Conservation (phyloP, 2,113 vertebrate genomes). For the Podilymbus podiceps region DNA sequence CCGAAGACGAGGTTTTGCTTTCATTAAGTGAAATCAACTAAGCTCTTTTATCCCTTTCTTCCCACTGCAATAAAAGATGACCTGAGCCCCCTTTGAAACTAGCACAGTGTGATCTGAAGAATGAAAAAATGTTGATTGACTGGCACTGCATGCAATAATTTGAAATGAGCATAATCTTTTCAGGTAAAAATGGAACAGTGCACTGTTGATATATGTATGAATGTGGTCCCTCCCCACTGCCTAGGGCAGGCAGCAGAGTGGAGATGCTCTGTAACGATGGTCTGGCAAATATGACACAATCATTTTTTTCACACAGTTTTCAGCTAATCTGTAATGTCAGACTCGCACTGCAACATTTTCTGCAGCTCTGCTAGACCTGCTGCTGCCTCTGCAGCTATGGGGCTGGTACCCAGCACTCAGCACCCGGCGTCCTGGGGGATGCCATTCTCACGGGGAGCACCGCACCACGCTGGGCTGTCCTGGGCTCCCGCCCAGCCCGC, state of each 20-base stretch:
- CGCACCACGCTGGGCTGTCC: neutral
- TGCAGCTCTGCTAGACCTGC: neutral
- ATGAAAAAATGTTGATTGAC: constrained; percentile 25
- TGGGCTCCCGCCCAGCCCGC: neutral
- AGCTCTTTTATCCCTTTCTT: constrained; percentile 14
- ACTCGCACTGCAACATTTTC: neutral
- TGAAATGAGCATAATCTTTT: constrained; percentile 40
- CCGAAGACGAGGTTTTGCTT: neutral
- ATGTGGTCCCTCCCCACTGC: neutral
- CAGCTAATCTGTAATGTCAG: neutral
- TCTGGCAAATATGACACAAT: neutral
- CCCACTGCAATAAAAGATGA: neutral
- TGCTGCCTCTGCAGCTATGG: neutral
- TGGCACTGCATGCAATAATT: constrained; percentile 30
- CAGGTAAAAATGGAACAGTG: neutral
- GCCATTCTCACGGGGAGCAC: neutral
- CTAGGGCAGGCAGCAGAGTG: neutral
- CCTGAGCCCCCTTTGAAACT: constrained; percentile 1
- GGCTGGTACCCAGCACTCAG: neutral
- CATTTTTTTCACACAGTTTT: neutral
- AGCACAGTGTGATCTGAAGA: constrained; percentile 30
- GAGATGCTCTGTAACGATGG: neutral
- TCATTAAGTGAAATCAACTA: constrained; percentile 6
- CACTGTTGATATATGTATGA: neutral
- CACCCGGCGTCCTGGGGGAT: neutral